Percentiles rank a stretch among this genome's conserved stretches.
phyloP scores from a whole-genome alignment of 2,113 vertebrate genomes.

The Vidua chalybeata region DNA sequence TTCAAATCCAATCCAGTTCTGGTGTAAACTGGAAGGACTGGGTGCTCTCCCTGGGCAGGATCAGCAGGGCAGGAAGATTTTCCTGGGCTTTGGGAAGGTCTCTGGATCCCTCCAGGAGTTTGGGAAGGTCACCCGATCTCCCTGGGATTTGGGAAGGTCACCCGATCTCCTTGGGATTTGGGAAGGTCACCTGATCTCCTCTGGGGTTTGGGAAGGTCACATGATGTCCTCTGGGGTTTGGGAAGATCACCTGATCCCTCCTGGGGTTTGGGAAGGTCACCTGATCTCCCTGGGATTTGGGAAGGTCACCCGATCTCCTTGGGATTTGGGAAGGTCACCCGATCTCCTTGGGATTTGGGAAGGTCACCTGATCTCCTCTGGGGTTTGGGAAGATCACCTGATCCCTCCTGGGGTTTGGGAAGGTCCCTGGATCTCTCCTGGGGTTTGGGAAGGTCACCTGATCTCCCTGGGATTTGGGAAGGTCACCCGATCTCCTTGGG shows the following conservation, averaged over 20 bases:
- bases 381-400: background rate
- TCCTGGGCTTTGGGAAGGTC: background rate
- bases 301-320: background rate
- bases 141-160: no score
- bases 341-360: no score
- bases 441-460: no score
- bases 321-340: background rate
- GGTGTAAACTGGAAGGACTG: background rate
- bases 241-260: background rate
- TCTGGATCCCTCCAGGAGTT: background rate
- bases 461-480: no score
- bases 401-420: no score
- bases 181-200: no score
- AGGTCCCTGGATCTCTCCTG: no score
- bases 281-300: no score
- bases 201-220: background rate
- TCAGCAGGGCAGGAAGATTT: background rate
- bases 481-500: no score
- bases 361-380: background rate
- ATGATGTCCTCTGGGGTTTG: fast-evolving
- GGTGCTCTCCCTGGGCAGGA: background rate
- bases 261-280: background rate
- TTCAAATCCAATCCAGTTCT: background rate
- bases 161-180: no score
- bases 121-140: background rate